These are phyloP conservation scores for Dicerorhinus sumatrensis DNA, from an alignment of 2,113 vertebrate genomes.

Conservation along the genomic window DNA sequence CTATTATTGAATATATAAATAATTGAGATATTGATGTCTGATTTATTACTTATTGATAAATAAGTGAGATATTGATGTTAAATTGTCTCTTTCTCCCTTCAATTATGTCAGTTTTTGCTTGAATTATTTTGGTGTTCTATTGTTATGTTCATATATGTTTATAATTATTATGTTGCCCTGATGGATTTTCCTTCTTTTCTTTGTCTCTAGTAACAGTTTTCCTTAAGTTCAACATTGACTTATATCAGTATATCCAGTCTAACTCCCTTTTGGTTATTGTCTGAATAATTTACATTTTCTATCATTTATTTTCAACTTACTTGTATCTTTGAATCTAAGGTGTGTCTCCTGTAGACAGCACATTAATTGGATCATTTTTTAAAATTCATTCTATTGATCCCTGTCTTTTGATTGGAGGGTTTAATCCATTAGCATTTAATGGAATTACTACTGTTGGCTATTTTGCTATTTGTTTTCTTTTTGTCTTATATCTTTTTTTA, in stretches of 20 bases:
- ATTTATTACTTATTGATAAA: not conserved
- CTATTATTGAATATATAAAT: not conserved
- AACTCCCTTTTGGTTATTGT: not conserved
- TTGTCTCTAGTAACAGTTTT: not conserved
- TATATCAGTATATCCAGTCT: not conserved
- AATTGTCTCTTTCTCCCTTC: not conserved
- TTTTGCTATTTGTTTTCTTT: not conserved
- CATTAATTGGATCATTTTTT: not conserved
- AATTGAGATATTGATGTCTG: not conserved
- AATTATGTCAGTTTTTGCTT: not conserved
- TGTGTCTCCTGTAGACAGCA: not conserved
- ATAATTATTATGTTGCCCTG: not conserved
- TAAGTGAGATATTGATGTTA: not conserved
- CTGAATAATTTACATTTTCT: not conserved
- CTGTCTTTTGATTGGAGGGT: too few relatives aligned
- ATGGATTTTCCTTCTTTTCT: not conserved
- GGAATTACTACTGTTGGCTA: not conserved
- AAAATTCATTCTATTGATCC: not conserved
- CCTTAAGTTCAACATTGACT: not conserved
- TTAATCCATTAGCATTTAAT: not conserved
- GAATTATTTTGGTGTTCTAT: not conserved
- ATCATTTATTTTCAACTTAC: not conserved
- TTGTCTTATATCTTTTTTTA: not conserved
- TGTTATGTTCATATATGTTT: not conserved
- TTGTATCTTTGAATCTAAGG: not conserved